Evolutionary conservation across 2,797 vertebrate species (phyloP).

Genomic region (Taenioides sp.): DNA sequence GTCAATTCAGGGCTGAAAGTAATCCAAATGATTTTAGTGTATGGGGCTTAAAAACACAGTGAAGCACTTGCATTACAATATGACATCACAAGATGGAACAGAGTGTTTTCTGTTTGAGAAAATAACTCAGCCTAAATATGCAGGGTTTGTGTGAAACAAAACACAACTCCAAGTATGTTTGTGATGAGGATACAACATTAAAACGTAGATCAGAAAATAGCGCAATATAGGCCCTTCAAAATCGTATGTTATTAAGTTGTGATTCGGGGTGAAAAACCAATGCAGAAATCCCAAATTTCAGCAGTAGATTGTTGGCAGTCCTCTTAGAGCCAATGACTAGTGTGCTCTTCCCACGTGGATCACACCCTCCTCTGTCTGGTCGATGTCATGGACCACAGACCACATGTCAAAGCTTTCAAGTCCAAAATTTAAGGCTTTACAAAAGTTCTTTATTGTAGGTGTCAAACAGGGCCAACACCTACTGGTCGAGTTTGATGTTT

Average conservation of each 20-base stretch:
- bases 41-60: too few species aligned
- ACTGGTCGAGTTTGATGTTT: background rate
- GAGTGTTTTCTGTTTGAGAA: too few species aligned
- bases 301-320: conserved; percentile 1
- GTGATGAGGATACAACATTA: too few species aligned
- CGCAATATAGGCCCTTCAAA: too few species aligned
- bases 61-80: too few species aligned
- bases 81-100: too few species aligned
- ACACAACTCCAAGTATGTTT: too few species aligned
- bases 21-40: too few species aligned
- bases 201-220: too few species aligned
- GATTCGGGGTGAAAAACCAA: background rate
- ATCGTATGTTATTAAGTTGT: background rate
- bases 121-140: too few species aligned
- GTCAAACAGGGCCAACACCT: conserved; percentile 15
- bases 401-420: conserved; percentile 26
- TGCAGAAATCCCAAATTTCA: background rate
- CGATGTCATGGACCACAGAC: conserved; percentile 5
- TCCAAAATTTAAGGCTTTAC: conserved; percentile 19
- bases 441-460: conserved; percentile 12
- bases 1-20: too few species aligned
- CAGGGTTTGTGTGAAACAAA: too few species aligned
- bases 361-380: conserved; percentile 17
- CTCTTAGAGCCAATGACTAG: background rate
- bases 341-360: conserved; percentile 15